phyloP scores from a whole-genome alignment of 2,888 invertebrate species.

The Pandemis corylana region DNA sequence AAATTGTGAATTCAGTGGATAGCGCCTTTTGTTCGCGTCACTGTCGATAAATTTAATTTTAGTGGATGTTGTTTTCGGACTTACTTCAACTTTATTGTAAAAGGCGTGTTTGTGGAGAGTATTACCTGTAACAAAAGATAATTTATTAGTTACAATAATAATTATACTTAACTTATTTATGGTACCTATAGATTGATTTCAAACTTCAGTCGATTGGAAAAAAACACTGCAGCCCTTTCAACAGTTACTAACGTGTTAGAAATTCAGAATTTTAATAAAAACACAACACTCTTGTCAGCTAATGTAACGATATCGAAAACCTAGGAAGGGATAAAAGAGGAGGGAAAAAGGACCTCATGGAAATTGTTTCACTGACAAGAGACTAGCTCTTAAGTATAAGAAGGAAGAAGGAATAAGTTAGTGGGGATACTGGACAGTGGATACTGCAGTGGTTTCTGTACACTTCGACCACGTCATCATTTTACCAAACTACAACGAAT shows the following conservation, averaged over 20 bases:
- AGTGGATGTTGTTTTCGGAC: conserved; percentile 16
- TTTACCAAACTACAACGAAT: background rate
- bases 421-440: too few species aligned
- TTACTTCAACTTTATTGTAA: background rate
- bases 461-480: background rate
- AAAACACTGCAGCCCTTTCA: too few species aligned
- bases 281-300: too few species aligned
- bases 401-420: too few species aligned
- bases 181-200: background rate
- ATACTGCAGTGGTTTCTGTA: too few species aligned
- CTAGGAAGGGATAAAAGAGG: too few species aligned
- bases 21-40: conserved; percentile 23
- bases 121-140: conserved; percentile 35
- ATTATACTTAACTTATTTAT: background rate
- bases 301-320: too few species aligned
- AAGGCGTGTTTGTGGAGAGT: background rate
- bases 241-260: too few species aligned
- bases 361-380: too few species aligned
- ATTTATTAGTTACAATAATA: conserved; percentile 8
- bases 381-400: too few species aligned
- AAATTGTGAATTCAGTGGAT: conserved; percentile 37
- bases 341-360: too few species aligned
- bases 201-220: background rate
- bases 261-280: too few species aligned
- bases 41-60: conserved; percentile 32